Evolutionary conservation across 2,797 vertebrate species (phyloP), one percentile per base, ranked within the genome.

Genomic region (Jordanella pulchra): DNA sequence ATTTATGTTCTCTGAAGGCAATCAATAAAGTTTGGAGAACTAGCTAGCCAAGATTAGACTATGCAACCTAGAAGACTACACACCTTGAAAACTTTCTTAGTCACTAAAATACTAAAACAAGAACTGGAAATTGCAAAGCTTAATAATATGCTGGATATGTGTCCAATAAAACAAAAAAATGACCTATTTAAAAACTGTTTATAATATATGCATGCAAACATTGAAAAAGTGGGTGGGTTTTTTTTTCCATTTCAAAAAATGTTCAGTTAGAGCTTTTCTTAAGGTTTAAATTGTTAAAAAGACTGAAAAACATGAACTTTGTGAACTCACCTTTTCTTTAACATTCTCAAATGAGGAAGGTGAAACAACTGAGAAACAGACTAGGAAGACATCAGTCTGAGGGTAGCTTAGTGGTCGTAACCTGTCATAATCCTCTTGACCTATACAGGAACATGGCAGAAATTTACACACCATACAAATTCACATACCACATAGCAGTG

Each of bases 271-370:
- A 61, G 32, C 21, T 39, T 35, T 21, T 5, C 32, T 23, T 18
- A n/a, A 27, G 11, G 3, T 39, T 39, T 63, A 0, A 51, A 23
- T 21, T 42, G 28, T 4, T 1, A 2, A 72, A 14, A 53, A 6
- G 27, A 3, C 4, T 55, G 25, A 11, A 11, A 53, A 0, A n/a
- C 28, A 42, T 1, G 1, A n/a, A 72, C 6, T 27, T 17, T 45
- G 30, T n/a, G 4, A 0, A 82, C 93, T 85, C 69, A 94, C 94
- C 90, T 95, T 95, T 87, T 95, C 94, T 90, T 95, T 95, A 48
- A 95, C 94, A 35, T 95, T 95, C 91, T 95, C 94, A 90, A 95
- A 95, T 0, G 94, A 95, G 44, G 94, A 94, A 39, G 94, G 95
- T 7, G 95, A 95, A 81, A 95, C 94, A 39, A 93, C 91, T n/a